Percentiles rank a stretch among this genome's conserved stretches.
These are phyloP conservation scores for Xiphydria camelus DNA, from an alignment of 2,888 invertebrate species.

Conservation along the genomic window DNA sequence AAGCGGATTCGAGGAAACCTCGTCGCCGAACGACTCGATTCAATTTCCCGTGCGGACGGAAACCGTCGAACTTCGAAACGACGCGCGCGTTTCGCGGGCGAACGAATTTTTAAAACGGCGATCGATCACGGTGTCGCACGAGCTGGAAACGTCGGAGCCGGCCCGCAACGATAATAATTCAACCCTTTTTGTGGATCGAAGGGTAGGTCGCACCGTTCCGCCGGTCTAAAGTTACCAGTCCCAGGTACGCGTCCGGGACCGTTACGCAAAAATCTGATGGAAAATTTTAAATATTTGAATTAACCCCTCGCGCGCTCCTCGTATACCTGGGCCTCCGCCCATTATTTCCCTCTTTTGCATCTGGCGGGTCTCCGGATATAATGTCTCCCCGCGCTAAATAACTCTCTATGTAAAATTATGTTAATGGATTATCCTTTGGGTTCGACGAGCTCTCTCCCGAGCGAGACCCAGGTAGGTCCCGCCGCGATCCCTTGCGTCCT, in stretches of 20 bases:
- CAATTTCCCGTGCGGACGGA: too few species aligned
- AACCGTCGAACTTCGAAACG: too few species aligned
- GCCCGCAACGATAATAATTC: too few species aligned
- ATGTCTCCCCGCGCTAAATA: slow-evolving; percentile 42
- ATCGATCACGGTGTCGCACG: too few species aligned
- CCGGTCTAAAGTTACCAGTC: slow-evolving; percentile 44
- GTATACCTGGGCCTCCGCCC: slow-evolving; percentile 41
- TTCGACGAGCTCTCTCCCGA: slow-evolving; percentile 18
- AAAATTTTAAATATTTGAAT: slow-evolving; percentile 58
- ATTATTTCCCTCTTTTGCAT: slow-evolving; percentile 55
- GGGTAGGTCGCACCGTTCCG: slow-evolving; percentile 13
- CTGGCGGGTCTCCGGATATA: slow-evolving; percentile 51
- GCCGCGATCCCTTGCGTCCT: slow-evolving; percentile 14
- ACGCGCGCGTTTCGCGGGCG: too few species aligned
- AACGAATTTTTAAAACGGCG: too few species aligned
- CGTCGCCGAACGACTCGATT: too few species aligned
- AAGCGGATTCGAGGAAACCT: too few species aligned
- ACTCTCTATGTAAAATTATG: slow-evolving; percentile 56
- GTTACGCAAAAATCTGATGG: slow-evolving; percentile 52
- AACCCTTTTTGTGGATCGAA: too few species aligned
- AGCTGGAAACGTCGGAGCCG: too few species aligned
- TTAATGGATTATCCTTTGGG: slow-evolving; percentile 57
- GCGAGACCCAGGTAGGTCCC: slow-evolving; percentile 11
- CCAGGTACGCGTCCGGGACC: slow-evolving; percentile 39
- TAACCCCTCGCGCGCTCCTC: slow-evolving; percentile 44